Evolutionary conservation across 2,888 invertebrate genomes (phyloP).

Genomic region (Serripes groenlandicus): DNA sequence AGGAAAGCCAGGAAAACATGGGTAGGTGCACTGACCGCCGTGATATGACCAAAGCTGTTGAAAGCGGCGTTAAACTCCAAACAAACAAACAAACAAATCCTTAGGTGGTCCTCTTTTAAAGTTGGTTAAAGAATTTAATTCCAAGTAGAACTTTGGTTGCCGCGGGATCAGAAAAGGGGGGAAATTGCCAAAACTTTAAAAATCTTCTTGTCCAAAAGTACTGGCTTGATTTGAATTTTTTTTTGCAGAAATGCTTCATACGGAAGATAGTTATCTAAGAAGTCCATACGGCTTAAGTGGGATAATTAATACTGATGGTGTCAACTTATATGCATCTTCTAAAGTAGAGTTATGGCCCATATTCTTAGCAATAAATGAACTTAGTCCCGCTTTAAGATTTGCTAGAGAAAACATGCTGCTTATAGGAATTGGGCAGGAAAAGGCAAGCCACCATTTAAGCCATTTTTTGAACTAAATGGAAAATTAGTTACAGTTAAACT

Average conservation of each 20-base stretch:
- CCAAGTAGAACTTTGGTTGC: too few species aligned
- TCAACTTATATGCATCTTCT: slow-evolving; percentile 53
- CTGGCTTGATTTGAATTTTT: too few species aligned
- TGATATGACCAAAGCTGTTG: too few species aligned
- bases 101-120: too few species aligned
- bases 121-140: too few species aligned
- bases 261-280: not conserved
- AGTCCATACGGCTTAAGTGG: not conserved
- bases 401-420: slow-evolving; percentile 58
- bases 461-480: slow-evolving; percentile 26
- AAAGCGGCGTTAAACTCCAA: too few species aligned
- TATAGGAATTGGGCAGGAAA: slow-evolving; percentile 65
- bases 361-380: slow-evolving; percentile 61
- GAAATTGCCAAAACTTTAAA: too few species aligned
- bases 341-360: slow-evolving; percentile 61
- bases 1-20: too few species aligned
- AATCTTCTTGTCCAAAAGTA: too few species aligned
- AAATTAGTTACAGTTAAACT: slow-evolving; percentile 34
- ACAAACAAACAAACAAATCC: too few species aligned
- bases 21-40: too few species aligned
- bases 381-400: slow-evolving; percentile 43
- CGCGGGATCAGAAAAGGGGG: too few species aligned
- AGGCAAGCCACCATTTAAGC: slow-evolving; percentile 63
- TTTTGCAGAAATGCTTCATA: not conserved
- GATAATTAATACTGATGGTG: slow-evolving; percentile 57